Percentiles rank a stretch among this genome's conserved stretches.
These are phyloP conservation scores for Acronicta aceris DNA, from an alignment of 2,888 invertebrate genomes.

Conservation along the genomic window DNA sequence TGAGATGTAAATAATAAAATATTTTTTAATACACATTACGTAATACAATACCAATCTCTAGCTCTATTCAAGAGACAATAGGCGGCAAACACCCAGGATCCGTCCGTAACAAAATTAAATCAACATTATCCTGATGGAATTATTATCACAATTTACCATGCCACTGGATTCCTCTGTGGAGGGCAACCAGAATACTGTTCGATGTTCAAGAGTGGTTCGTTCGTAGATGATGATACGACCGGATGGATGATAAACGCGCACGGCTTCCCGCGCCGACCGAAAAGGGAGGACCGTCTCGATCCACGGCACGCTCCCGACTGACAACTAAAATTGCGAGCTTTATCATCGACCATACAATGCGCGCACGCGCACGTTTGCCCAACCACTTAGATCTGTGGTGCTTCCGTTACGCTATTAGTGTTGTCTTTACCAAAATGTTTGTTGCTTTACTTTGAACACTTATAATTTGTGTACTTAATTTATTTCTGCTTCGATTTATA, in stretches of 20 bases:
- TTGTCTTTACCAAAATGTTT: constrained; percentile 77
- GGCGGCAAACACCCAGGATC: constrained; percentile 73
- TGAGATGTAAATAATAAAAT: constrained; percentile 24
- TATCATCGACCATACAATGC: constrained; percentile 70
- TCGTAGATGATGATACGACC: constrained; percentile 64
- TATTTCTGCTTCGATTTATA: constrained; percentile 34
- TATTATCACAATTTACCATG: constrained; percentile 84
- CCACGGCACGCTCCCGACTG: constrained; percentile 82
- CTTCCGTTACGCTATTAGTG: constrained; percentile 80
- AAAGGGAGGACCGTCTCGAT: constrained; percentile 70
- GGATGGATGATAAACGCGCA: constrained; percentile 63
- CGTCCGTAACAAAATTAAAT: constrained; percentile 65
- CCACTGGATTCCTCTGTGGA: constrained; percentile 76
- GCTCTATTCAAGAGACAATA: constrained; percentile 71
- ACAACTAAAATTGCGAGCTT: constrained; percentile 82
- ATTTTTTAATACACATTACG: constrained; percentile 67
- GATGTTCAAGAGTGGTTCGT: constrained; percentile 59
- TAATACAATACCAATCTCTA: constrained; percentile 82
- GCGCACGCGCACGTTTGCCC: constrained; percentile 78
- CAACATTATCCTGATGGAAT: constrained; percentile 69
- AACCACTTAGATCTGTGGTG: constrained; percentile 81
- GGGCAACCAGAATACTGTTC: constrained; percentile 66
- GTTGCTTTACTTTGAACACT: constrained; percentile 63
- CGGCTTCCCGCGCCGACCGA: constrained; percentile 57
- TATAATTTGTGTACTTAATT: constrained; percentile 53